Evolutionary conservation across 2,113 vertebrate genomes (phyloP).

Genomic region (Kryptolebias marmoratus): DNA sequence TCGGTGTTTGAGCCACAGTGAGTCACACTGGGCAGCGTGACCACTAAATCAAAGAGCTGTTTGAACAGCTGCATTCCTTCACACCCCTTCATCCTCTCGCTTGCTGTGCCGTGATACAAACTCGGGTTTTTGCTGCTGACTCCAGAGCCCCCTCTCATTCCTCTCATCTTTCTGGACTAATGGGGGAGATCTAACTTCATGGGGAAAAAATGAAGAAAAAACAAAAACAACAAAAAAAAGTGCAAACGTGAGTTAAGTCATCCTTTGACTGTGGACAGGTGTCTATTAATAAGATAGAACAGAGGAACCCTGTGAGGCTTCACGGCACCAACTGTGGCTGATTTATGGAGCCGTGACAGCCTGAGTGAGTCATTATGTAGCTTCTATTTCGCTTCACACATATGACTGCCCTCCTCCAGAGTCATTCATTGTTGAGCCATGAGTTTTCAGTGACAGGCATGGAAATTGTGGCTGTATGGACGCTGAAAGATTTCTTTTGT

Average conservation of each 20-base stretch:
- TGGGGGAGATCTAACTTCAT: slow-evolving; percentile 43
- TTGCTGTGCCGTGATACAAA: slow-evolving; percentile 36
- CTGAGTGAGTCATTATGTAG: slow-evolving; percentile 44
- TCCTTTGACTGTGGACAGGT: slow-evolving; percentile 44
- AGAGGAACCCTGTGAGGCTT: slow-evolving; percentile 32
- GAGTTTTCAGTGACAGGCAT: slow-evolving; percentile 30
- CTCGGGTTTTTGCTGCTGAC: slow-evolving; percentile 30
- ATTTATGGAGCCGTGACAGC: slow-evolving; percentile 46
- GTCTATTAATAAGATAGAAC: slow-evolving; percentile 38
- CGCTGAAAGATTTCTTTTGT: slow-evolving; percentile 25
- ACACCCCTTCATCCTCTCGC: slow-evolving; percentile 65
- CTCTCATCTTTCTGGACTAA: slow-evolving; percentile 16
- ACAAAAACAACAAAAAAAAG: neutral
- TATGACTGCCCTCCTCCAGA: slow-evolving; percentile 17
- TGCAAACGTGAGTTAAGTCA: slow-evolving; percentile 47
- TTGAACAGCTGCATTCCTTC: slow-evolving; percentile 79
- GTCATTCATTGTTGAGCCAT: slow-evolving; percentile 17
- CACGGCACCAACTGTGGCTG: slow-evolving; percentile 37
- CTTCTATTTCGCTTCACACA: slow-evolving; percentile 46
- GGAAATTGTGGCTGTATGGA: slow-evolving; percentile 28
- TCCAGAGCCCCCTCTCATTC: neutral
- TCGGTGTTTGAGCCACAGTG: slow-evolving; percentile 61
- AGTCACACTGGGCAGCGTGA: slow-evolving; percentile 62
- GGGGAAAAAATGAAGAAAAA: slow-evolving; percentile 25
- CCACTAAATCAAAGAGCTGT: slow-evolving; percentile 75